Conservation (phyloP, 2,113 vertebrate genomes). For the Cyanistes caeruleus region DNA sequence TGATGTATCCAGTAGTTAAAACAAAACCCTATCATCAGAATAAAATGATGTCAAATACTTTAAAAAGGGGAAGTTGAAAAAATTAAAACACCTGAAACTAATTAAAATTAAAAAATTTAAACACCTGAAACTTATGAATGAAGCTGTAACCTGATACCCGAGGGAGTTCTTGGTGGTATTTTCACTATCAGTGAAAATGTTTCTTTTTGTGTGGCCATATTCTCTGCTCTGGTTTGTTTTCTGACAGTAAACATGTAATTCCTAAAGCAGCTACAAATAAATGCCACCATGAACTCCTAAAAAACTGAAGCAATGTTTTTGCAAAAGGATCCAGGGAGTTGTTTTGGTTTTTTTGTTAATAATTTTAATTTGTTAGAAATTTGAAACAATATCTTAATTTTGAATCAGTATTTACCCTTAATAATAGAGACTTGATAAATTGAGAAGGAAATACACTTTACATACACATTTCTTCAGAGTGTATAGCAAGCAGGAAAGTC, state of each 20-base stretch:
- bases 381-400: background rate
- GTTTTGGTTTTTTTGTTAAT: background rate
- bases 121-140: background rate
- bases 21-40: conserved; percentile 18
- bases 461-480: background rate
- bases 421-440: background rate
- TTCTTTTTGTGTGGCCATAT: background rate
- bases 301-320: background rate
- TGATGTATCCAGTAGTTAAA: background rate
- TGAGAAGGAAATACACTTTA: background rate
- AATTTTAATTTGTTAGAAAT: background rate
- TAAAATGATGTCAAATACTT: conserved; percentile 17
- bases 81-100: background rate
- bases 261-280: background rate
- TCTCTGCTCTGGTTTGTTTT: background rate
- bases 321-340: background rate
- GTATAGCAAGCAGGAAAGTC: background rate
- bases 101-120: background rate
- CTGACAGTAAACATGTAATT: background rate
- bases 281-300: background rate
- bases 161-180: background rate
- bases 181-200: background rate
- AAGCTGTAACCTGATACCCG: background rate
- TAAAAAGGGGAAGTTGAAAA: conserved; percentile 6
- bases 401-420: background rate